These are phyloP conservation scores for Notamacropus eugenii DNA, from an alignment of 2,797 vertebrate species.

Conservation along the genomic window DNA sequence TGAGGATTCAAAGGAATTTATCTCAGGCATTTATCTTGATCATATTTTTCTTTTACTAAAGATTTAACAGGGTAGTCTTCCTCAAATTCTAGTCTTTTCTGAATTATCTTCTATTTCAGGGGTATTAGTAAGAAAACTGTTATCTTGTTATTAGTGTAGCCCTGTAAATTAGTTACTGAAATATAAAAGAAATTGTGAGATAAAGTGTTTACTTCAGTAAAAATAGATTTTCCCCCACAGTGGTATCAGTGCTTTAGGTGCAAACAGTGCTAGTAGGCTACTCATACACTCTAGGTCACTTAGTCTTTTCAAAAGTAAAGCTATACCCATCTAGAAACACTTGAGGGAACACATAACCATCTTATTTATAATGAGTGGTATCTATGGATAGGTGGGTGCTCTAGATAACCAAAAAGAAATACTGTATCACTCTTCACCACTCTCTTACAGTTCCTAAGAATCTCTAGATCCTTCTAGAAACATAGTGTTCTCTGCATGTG, in stretches of 20 bases:
- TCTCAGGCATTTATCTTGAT: conserved; percentile 38
- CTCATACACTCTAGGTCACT: too few relatives aligned
- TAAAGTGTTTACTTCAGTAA: neutral
- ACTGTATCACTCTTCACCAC: neutral
- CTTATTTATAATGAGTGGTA: neutral
- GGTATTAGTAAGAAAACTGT: neutral
- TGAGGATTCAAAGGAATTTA: conserved; percentile 52
- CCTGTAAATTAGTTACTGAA: neutral
- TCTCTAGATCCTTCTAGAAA: neutral
- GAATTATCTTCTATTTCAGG: neutral
- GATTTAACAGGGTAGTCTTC: neutral
- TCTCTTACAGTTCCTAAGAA: neutral
- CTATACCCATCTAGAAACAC: neutral
- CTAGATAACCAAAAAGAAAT: neutral
- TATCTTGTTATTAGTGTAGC: neutral
- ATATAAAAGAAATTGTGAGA: neutral
- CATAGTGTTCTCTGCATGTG: neutral
- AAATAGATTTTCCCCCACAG: neutral
- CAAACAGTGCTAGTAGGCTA: neutral
- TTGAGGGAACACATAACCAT: neutral
- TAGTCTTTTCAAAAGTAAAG: neutral
- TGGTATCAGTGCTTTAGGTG: neutral
- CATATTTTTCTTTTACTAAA: conserved; percentile 21
- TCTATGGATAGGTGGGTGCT: neutral
- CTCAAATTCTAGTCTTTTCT: neutral